Evolutionary conservation across 2,888 invertebrate species (phyloP), one percentile per base, ranked within the genome.

Genomic region (Mesorhabditis spiculigera): DNA sequence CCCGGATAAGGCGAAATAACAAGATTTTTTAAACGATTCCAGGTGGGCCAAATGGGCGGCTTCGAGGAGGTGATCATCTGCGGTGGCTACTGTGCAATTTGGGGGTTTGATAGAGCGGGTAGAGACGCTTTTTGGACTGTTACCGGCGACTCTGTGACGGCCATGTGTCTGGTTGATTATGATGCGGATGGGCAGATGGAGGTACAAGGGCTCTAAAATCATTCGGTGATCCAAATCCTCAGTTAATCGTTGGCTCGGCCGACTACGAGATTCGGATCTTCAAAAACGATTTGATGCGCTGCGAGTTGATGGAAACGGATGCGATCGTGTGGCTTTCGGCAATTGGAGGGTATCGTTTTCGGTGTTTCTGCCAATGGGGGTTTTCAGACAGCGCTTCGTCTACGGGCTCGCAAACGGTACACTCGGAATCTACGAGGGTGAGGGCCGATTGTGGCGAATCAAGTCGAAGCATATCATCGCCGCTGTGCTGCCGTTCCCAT

Each of bases 391-490:
- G 28, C 73, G 72, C 13, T 95, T 94, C 87, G 93, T 93, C 0
- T 95, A 95, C 87, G 92, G 74, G 92, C 89, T 95, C 50, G 91
- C 91, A 3, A 95, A 95, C 87, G 95, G 95, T 0, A 95, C 95
- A 2, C 91, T 96, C 64, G 95, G 95, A 0, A 92, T 95, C 28
- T 96, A 96, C 86, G 93, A 94, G 82, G 91, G 91, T 81, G 90
- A 91, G n/a, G 90, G 91, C 66, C 89, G 93, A 70, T 86, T 92
- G 64, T 94, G 94, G 94, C 89, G 94, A 81, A 93, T 93, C 2
- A 94, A 94, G 93, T 94, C 94, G 0, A 95, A 95, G 87, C 93
- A 93, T 87, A 91, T 91, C 81, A 92, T 93, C 0, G 88, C 92
- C 4, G 89, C 91, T 3, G 89, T 94, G 65, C 90, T 90, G 76